Evolutionary conservation across 2,888 invertebrate species (phyloP).

Genomic region (Tipula unca): DNA sequence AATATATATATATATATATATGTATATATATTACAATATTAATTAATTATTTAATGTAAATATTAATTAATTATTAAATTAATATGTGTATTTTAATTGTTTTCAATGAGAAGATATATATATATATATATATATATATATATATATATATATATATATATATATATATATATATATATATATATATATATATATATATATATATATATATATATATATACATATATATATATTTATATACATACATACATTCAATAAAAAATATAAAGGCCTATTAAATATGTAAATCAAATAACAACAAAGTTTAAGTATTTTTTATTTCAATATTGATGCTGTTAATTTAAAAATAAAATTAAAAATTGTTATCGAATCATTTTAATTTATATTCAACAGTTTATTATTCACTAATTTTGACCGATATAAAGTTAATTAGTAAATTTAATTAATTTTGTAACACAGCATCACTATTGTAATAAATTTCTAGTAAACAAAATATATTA

Average conservation of each 20-base stretch:
- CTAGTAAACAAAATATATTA: not conserved
- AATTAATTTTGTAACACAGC: not conserved
- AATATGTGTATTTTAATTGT: constrained; percentile 14
- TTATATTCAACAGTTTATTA: not conserved
- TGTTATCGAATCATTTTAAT: not conserved
- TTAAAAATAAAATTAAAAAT: not conserved
- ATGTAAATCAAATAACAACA: not conserved
- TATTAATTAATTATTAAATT: not conserved
- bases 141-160: too few species aligned
- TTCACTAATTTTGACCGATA: too few species aligned
- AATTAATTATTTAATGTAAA: not conserved
- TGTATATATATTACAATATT: not conserved
- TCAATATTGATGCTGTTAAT: not conserved
- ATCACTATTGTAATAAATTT: not conserved
- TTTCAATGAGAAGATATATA: not conserved
- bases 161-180: too few species aligned
- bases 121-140: not conserved
- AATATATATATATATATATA: not conserved
- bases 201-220: too few species aligned
- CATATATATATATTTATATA: too few species aligned
- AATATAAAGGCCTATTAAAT: not conserved
- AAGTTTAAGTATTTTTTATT: not conserved
- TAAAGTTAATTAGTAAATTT: too few species aligned
- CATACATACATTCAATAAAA: not conserved
- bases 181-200: too few species aligned